Conservation (phyloP, 2,113 vertebrate species). For the Nannobrachium achirus region DNA sequence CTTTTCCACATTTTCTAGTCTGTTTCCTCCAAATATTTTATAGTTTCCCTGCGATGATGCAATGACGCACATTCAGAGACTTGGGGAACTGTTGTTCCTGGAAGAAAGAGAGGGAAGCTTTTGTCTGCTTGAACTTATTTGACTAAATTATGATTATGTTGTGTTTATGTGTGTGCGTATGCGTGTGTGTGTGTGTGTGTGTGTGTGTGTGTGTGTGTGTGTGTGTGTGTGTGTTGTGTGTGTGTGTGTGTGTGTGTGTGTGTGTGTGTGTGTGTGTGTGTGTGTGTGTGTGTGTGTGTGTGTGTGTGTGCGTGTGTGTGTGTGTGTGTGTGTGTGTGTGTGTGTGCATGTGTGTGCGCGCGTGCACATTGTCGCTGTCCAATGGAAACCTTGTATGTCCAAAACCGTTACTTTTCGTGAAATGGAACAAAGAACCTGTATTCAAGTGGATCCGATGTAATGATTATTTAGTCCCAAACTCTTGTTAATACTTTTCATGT, state of each 20-base stretch:
- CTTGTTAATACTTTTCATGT: no score
- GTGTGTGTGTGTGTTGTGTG: no score
- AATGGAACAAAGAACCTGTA: no score
- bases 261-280: no score
- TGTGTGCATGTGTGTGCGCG: background rate
- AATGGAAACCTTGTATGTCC: no score
- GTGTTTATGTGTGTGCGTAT: no score
- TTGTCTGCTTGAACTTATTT: slow-evolving; percentile 25
- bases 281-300: background rate
- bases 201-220: background rate
- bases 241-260: no score
- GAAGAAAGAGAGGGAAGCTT: slow-evolving; percentile 28
- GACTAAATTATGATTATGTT: slow-evolving; percentile 8
- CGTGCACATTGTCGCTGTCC: no score
- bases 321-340: slow-evolving; percentile 4
- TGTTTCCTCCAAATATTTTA: slow-evolving; percentile 51
- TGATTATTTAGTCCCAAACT: no score
- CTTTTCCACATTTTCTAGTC: slow-evolving; percentile 39
- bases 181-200: background rate
- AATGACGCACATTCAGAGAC: slow-evolving; percentile 43
- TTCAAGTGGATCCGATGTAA: no score
- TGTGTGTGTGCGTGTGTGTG: background rate
- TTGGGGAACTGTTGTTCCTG: slow-evolving; percentile 45
- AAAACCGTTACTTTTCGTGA: no score
- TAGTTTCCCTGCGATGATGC: slow-evolving; percentile 20